phyloP scores from a whole-genome alignment of 2,797 vertebrate species.

The Paguma larvata region DNA sequence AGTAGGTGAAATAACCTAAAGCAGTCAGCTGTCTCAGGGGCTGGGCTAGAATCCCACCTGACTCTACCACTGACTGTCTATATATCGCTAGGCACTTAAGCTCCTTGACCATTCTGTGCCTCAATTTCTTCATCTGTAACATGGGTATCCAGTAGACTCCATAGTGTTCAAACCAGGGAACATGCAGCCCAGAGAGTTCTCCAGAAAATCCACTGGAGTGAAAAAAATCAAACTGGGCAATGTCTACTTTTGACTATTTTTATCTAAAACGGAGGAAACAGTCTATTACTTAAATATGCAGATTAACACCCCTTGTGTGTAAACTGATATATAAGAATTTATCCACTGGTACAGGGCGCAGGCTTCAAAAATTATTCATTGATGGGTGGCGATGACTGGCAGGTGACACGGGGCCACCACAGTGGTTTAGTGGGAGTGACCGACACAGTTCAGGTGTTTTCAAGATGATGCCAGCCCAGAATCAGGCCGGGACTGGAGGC shows the following conservation, averaged over 20 bases:
- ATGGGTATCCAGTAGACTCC: fast-evolving
- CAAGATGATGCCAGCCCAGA: neutral
- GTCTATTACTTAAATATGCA: neutral
- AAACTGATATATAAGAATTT: neutral
- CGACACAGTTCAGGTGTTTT: neutral
- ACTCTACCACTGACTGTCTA: too few species aligned
- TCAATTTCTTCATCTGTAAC: neutral
- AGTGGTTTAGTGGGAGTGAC: neutral
- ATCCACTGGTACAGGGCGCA: neutral
- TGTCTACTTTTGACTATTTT: neutral
- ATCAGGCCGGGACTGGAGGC: fast-evolving
- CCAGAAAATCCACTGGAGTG: neutral
- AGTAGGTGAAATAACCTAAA: neutral
- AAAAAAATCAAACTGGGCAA: neutral
- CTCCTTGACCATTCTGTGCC: neutral
- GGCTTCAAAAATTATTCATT: neutral
- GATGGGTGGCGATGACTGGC: neutral
- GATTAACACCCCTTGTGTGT: too few species aligned
- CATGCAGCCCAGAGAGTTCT: neutral
- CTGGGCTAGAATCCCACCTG: neutral
- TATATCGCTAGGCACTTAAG: too few species aligned
- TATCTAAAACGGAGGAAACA: neutral
- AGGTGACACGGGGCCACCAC: neutral
- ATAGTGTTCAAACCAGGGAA: neutral
- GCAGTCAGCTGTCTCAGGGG: neutral